A percentile compares a stretch with the other conserved stretches of the same genome.
These are phyloP conservation scores for Holothuria scabra DNA, from an alignment of 53 echinoderm and acorn worm genomes.

Conservation along the genomic window DNA sequence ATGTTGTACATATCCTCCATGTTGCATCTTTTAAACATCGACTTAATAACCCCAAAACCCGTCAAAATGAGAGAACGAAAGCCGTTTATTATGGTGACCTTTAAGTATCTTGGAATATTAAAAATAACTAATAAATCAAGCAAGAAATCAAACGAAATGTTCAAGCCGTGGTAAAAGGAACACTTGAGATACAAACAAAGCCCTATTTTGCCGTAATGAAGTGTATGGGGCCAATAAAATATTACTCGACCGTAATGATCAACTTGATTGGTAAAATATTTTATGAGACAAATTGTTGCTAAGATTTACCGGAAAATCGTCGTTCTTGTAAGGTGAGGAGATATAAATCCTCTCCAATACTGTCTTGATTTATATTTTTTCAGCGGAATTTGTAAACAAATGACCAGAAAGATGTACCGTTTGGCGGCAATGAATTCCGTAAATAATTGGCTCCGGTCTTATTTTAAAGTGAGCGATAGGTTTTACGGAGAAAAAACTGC, in stretches of 20 bases:
- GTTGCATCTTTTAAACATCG: too few relatives aligned
- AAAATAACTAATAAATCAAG: too few relatives aligned
- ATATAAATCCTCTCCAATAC: neutral
- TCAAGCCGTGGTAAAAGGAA: neutral
- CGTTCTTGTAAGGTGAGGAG: neutral
- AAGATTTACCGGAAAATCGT: constrained; percentile 26
- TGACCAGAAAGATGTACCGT: constrained; percentile 11
- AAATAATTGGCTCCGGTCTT: too few relatives aligned
- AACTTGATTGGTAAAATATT: constrained; percentile 35
- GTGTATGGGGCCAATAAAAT: constrained; percentile 19
- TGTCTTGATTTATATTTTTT: neutral
- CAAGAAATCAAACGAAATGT: too few relatives aligned
- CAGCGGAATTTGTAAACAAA: constrained; percentile 24
- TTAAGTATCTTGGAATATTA: too few relatives aligned
- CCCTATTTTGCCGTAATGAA: neutral
- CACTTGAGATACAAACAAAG: constrained; percentile 27
- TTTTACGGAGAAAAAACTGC: too few relatives aligned
- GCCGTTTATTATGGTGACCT: too few relatives aligned
- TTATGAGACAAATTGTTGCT: constrained; percentile 38
- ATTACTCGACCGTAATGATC: constrained; percentile 7
- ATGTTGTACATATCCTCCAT: too few relatives aligned
- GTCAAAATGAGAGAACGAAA: too few relatives aligned
- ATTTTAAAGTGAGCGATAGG: too few relatives aligned
- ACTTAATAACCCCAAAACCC: too few relatives aligned
- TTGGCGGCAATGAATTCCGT: too few relatives aligned